phyloP scores from a whole-genome alignment of 1,140 invertebrate species.

The Nephotettix cincticeps region DNA sequence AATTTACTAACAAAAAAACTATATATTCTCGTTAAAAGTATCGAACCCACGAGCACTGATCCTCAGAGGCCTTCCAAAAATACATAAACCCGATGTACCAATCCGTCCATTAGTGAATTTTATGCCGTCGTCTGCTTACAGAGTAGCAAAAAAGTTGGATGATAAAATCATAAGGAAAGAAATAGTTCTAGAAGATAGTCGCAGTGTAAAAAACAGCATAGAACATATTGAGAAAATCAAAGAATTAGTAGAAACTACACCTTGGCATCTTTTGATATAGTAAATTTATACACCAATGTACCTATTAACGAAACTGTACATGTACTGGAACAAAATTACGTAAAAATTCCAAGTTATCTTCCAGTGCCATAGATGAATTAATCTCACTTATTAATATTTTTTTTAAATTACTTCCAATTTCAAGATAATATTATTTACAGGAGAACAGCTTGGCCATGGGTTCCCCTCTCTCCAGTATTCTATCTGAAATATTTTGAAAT shows the following conservation, averaged over 20 bases:
- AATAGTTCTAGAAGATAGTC: background rate
- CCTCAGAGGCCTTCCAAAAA: background rate
- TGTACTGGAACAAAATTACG: background rate
- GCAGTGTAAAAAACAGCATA: background rate
- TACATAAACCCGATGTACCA: background rate
- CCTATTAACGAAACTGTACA: background rate
- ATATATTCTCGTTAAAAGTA: background rate
- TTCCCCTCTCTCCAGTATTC: background rate
- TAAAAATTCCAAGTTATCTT: background rate
- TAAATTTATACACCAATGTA: background rate
- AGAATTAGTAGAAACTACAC: background rate
- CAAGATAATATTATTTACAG: background rate
- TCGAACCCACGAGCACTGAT: background rate
- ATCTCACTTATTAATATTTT: background rate
- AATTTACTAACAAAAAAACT: background rate
- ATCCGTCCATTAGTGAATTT: background rate
- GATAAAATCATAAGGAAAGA: background rate
- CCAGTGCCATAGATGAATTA: background rate
- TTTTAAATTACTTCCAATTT: background rate
- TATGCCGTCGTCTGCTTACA: conserved; percentile 3
- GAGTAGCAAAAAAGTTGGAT: background rate
- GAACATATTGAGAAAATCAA: background rate
- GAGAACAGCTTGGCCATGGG: background rate
- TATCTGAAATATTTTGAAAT: background rate
- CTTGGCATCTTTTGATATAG: too few relatives aligned